A percentile compares a stretch with the other conserved stretches of the same genome.
phyloP scores from a whole-genome alignment of 2,797 vertebrate species.

The Aplochiton taeniatus region DNA sequence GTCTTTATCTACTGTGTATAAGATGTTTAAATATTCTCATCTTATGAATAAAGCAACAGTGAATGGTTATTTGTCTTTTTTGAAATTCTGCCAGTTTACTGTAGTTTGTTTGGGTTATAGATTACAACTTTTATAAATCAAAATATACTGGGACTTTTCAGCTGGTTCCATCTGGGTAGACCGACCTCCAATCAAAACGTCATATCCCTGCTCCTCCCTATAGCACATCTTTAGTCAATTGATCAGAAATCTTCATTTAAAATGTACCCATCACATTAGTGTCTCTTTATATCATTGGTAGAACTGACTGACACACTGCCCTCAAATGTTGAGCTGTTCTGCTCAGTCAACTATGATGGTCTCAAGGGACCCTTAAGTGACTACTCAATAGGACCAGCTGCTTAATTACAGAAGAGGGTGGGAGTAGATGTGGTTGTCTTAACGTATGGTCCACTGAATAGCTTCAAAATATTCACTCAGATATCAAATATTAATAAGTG shows the following conservation, averaged over 20 bases:
- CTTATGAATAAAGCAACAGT: slow-evolving; percentile 75
- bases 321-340: slow-evolving; percentile 45
- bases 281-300: slow-evolving; percentile 38
- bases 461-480: too few relatives aligned
- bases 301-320: slow-evolving; percentile 51
- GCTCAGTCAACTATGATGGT: slow-evolving; percentile 44
- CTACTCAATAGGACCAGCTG: slow-evolving; percentile 56
- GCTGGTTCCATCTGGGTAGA: background rate
- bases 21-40: slow-evolving; percentile 71
- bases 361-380: slow-evolving; percentile 59
- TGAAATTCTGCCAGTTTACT: background rate
- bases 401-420: slow-evolving; percentile 23
- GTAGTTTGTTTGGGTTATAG: background rate
- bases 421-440: slow-evolving; percentile 1
- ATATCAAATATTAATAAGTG: too few relatives aligned
- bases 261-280: slow-evolving; percentile 52
- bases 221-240: slow-evolving; percentile 60
- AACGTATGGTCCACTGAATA: slow-evolving; percentile 20
- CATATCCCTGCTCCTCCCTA: background rate
- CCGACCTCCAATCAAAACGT: slow-evolving; percentile 13
- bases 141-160: too few relatives aligned
- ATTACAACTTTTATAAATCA: too few relatives aligned
- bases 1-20: slow-evolving; percentile 79
- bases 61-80: slow-evolving; percentile 61
- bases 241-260: slow-evolving; percentile 55